Conservation (phyloP, 2,113 vertebrate genomes). For the Cnemophilus loriae region DNA sequence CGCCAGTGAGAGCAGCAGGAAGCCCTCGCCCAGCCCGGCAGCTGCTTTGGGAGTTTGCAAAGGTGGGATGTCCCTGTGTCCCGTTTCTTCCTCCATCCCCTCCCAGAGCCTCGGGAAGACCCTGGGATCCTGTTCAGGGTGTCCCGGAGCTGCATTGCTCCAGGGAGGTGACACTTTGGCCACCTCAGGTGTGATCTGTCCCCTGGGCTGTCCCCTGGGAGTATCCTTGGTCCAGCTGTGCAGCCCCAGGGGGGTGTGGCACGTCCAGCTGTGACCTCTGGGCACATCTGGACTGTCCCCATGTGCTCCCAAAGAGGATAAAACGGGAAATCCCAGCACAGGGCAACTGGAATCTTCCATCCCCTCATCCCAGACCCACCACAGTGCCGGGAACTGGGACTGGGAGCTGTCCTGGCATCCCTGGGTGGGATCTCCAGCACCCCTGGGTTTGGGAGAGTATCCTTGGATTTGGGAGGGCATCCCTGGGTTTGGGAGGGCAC, state of each 20-base stretch:
- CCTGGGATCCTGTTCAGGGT: not conserved
- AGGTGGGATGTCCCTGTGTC: not conserved
- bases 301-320: not conserved
- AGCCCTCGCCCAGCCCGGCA: not conserved
- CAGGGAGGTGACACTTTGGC: not conserved
- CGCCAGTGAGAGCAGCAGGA: rapidly evolving
- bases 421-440: not conserved
- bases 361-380: not conserved
- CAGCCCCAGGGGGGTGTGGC: not conserved
- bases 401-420: not conserved
- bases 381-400: not conserved
- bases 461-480: not conserved
- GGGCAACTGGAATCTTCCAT: not conserved
- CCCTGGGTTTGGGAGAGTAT: not conserved
- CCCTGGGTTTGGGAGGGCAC: not conserved
- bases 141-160: not conserved
- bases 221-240: not conserved
- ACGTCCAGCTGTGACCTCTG: not conserved
- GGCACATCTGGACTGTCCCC: not conserved
- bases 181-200: not conserved
- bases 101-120: not conserved
- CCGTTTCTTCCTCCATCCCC: rapidly evolving
- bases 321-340: not conserved
- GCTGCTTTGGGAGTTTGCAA: not conserved
- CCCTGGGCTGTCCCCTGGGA: not conserved